phyloP scores from a whole-genome alignment of 2,797 vertebrate species.

The Anguilla pacifica region DNA sequence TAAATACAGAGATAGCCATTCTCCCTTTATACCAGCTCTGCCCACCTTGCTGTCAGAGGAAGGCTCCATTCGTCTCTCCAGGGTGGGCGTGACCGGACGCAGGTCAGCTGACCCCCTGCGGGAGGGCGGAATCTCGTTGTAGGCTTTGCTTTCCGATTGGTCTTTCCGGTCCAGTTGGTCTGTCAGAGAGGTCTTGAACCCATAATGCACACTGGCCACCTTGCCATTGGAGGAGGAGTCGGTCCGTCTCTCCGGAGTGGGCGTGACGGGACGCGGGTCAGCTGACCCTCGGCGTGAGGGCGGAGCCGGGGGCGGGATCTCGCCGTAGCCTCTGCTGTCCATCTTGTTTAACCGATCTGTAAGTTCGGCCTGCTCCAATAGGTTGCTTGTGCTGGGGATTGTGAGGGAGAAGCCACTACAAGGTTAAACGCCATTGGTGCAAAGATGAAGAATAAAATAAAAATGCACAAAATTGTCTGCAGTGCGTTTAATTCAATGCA shows the following conservation, averaged over 20 bases:
- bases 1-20: background rate
- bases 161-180: constrained; percentile 60
- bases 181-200: constrained; percentile 41
- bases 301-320: background rate
- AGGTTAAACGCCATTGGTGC: constrained; percentile 29
- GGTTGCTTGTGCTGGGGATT: constrained; percentile 84
- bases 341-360: constrained; percentile 34
- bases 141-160: constrained; percentile 44
- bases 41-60: constrained; percentile 60
- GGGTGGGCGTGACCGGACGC: constrained; percentile 57
- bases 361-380: constrained; percentile 72
- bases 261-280: constrained; percentile 37
- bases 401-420: constrained; percentile 61
- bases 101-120: constrained; percentile 64
- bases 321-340: background rate
- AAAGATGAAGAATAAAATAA: background rate
- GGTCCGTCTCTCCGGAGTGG: constrained; percentile 15
- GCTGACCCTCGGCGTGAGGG: constrained; percentile 36
- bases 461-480: background rate
- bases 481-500: background rate
- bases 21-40: constrained; percentile 49
- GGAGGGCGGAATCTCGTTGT: constrained; percentile 52
- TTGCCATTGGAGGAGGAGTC: constrained; percentile 39
- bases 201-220: constrained; percentile 61
- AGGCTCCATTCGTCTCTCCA: constrained; percentile 56